phyloP scores from a whole-genome alignment of 2,113 vertebrate genomes.

The Lepidothrix coronata region DNA sequence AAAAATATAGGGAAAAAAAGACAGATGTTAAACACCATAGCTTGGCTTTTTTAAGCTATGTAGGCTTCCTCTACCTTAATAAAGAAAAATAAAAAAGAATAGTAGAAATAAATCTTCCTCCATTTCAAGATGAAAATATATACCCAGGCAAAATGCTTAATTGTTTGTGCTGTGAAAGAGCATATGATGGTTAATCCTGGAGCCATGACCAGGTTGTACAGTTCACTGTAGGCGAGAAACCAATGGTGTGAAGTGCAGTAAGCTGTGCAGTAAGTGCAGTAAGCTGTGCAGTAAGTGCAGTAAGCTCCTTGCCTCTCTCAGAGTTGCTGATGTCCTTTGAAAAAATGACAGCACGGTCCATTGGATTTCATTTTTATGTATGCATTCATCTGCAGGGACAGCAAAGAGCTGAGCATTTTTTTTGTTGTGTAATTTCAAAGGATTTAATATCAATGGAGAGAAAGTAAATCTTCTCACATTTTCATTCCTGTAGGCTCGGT shows the following conservation, averaged over 20 bases:
- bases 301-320: not conserved
- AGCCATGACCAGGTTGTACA: not conserved
- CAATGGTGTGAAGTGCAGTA: not conserved
- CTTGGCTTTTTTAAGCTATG: not conserved
- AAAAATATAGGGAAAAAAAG: not conserved
- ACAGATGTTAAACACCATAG: not conserved
- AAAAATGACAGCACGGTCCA: not conserved
- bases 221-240: not conserved
- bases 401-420: not conserved
- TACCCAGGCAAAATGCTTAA: not conserved
- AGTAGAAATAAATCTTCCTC: not conserved
- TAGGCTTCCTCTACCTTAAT: not conserved
- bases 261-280: not conserved
- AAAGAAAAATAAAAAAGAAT: not conserved
- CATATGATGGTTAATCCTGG: not conserved
- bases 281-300: not conserved
- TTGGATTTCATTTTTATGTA: conserved; percentile 1
- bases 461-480: not conserved
- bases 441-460: not conserved
- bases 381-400: not conserved
- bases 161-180: not conserved
- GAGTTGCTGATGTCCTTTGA: not conserved
- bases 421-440: not conserved
- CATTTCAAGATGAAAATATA: not conserved
- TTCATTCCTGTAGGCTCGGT: not conserved